Evolutionary conservation across 2,888 invertebrate species (phyloP), one percentile per base, ranked within the genome.

Genomic region (Oscheius sp.): DNA sequence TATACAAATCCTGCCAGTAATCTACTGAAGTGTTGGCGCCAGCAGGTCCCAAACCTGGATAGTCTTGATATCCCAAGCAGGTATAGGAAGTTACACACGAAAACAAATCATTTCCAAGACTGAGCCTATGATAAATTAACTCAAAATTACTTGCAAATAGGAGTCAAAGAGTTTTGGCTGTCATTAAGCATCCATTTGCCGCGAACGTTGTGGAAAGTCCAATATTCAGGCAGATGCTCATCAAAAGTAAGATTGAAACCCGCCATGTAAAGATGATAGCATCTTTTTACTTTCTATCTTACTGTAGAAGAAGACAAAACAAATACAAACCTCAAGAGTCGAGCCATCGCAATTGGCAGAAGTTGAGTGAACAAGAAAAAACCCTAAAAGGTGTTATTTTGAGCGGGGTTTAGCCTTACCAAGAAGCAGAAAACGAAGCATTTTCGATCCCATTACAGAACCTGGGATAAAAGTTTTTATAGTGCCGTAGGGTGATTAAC

Each of bases 1-100:
- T 73, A 10, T 72, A 71, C 65, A 76, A 45, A 34, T 76, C 76
- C 17, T 74, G 68, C 71, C 71, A 74, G 45, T 74, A 76, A 45
- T 71, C 71, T 20, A 33, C 50, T 12, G 76, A 74, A 15, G 74
- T 67, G 23, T 74, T 72, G 52, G 71, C 37, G 31, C 71, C 73
- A 42, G 65, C 64, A 15, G 72, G 72, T 25, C 71, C 71, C 64
- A 76, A 64, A 5, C n/a, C 12, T 20, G 68, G 25, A 50, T 72
- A 74, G n/a, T 69, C 70, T 23, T 71, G 67, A 12, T 70, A 66
- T 52, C 70, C 73, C 68, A 74, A 65, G 64, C 76, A 76, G 2
- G 67, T 45, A 20, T 29, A 53, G 10, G 63, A 71, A 3, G 55
- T 58, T 42, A 74, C 37, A 52, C 76, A 76, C 33, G 64, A 46